Evolutionary conservation across 1,140 invertebrate genomes (phyloP), one percentile per base, ranked within the genome.

Genomic region (Cepaea nemoralis): DNA sequence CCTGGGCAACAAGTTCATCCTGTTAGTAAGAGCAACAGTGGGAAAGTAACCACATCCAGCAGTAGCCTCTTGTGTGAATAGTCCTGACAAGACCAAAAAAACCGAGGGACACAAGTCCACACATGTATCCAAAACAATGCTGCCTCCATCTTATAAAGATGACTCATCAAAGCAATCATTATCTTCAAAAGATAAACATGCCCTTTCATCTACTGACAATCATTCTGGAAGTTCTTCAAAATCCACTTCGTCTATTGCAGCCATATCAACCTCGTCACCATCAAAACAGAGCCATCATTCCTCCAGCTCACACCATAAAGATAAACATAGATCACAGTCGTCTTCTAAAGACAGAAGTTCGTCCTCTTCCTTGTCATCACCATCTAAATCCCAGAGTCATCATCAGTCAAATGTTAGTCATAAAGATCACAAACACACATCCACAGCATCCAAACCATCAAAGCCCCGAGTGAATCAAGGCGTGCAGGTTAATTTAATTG

Each of bases 401-500:
- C 42, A 45, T 45, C 63, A 67, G 39, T 74, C 71, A 74, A 42
- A 42, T 12, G 12, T 16, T 27, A 55, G 10, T 14, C 75, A 70
- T 33, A 80, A 35, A 48, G 67, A 71, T 48, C 63, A 70, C 27
- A 69, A 55, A 24, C 35, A 37, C 40, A 31, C 75, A 31, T 50
- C 75, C 3, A 59, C 75, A 12, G 70, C 77, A 22, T 71, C 63
- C 31, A 45, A 40, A 50, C 45, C 66, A 45, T 80, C 77, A 1
- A 69, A 37, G 33, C 39, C 77, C 5, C 70, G 33, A 71, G 77
- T 42, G 40, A 89, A 88, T 71, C 86, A 87, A 86, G 88, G 88
- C 33, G 86, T 89, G 14, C 89, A 90, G 76, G 88, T 89, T 33
- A 87, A 86, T 79, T 40, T 45, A 24, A 22, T 33, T 40, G 27